Base-by-base conservation (phyloP, 2,113 vertebrate genomes). In the Cricetomys ansorgei region DNA sequence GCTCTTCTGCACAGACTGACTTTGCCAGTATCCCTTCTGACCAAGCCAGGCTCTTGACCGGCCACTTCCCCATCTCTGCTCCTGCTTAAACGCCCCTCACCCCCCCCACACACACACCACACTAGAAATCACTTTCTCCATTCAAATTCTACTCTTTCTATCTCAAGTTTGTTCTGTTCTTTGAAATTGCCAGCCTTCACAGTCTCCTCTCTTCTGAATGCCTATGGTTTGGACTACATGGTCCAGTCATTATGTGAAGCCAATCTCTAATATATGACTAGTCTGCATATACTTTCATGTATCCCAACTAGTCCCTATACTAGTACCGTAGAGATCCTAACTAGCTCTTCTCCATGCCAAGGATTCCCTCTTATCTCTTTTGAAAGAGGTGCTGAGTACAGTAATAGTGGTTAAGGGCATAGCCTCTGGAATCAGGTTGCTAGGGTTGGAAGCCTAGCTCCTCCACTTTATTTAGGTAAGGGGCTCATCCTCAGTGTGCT, bases 91-190 rank as follows among this genome's bases (percentile, higher is more conserved):
- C 27, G 4, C 13, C 23, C 67, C n/a, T 29, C 6, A 64, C 27
- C 69, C n/a, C 16, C 65, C 43, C 13, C 31, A 34, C 29, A 34
- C 29, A 40, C 69, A 70, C 6, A 45, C 43, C 13, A 88, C 25
- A 59, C 5, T 57, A 12, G 72, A 43, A 97, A 72, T 89, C 64
- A 94, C 37, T 86, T 77, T 64, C 40, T 65, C 67, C 29, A 94
- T 72, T 31, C 40, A 69, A 91, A 92, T 75, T 69, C 75, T 65
- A 92, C 40, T 13, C 50, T 67, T 37, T 55, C 67, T 64, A 89
- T 21, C 13, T 96, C 31, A 87, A 96, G 19, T 94, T 76, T 81
- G n/a, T 94, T 37, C 19, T 86, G 62, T 89, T 96, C 69, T 40
- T 21, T 9, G 17, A 91, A 88, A 91, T 70, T 72, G 55, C 23